These are phyloP conservation scores for Oreochromis mossambicus DNA, from an alignment of 2,797 vertebrate genomes.

Conservation along the genomic window DNA sequence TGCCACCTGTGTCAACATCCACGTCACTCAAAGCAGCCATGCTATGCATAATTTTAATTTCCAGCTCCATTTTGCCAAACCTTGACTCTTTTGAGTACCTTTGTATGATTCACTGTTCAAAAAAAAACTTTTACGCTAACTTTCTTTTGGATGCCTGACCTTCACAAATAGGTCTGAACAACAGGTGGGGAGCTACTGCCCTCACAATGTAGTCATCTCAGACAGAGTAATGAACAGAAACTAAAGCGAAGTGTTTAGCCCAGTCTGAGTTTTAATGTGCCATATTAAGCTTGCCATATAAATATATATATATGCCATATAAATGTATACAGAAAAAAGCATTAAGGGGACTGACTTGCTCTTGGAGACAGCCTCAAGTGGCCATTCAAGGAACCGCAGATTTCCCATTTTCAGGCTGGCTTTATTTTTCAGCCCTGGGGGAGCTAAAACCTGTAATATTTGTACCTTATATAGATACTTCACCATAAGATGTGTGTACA, in stretches of 20 bases:
- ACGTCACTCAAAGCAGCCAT: neutral
- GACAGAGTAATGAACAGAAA: neutral
- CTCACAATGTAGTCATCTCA: neutral
- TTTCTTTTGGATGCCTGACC: neutral
- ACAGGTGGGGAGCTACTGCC: neutral
- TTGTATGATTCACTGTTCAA: neutral
- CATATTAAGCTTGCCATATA: neutral
- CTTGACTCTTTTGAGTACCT: neutral
- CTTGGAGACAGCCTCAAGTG: neutral
- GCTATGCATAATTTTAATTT: neutral
- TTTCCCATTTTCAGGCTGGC: neutral
- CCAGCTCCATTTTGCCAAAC: neutral
- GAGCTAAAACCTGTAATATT: neutral
- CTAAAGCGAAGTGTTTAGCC: neutral
- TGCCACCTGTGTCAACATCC: neutral
- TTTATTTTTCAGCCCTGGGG: neutral
- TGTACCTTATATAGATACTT: neutral
- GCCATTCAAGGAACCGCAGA: neutral
- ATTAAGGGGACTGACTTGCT: neutral
- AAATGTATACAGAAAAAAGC: neutral
- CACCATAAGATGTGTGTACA: neutral
- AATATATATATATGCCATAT: neutral
- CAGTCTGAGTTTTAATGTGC: neutral
- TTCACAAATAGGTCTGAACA: neutral
- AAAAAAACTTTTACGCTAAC: neutral